A percentile compares a stretch with the other conserved stretches of the same genome.
Conservation (phyloP, 2,113 vertebrate species). For the Nyctibius bracteatus region DNA sequence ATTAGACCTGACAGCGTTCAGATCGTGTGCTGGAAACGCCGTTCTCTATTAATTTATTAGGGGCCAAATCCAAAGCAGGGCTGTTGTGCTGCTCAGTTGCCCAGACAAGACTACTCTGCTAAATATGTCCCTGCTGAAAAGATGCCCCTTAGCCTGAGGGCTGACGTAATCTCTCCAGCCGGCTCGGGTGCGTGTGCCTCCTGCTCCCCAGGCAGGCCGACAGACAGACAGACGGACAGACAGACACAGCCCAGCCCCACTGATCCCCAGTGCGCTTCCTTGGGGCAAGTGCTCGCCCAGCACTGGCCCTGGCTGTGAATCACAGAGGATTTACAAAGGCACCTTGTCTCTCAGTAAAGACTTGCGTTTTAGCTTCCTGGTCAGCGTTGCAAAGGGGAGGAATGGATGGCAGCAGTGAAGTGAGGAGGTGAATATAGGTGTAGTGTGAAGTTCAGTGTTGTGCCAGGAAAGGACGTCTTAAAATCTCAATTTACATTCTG, state of each 20-base stretch:
- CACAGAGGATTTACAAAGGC: neutral
- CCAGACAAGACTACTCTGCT: neutral
- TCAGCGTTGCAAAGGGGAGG: neutral
- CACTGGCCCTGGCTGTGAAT: neutral
- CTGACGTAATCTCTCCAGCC: neutral
- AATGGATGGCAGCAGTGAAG: neutral
- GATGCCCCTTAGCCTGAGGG: neutral
- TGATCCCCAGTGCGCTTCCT: neutral
- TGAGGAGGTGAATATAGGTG: neutral
- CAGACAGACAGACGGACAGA: neutral
- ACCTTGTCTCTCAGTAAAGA: neutral
- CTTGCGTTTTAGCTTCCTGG: slow-evolving; percentile 17
- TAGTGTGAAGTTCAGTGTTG: neutral
- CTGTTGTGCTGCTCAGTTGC: neutral
- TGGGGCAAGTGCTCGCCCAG: fast-evolving
- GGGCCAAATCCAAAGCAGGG: neutral
- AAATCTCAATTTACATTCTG: slow-evolving; percentile 22
- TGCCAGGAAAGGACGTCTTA: neutral
- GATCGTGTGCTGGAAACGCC: slow-evolving; percentile 6
- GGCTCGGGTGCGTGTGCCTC: neutral
- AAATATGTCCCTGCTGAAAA: neutral
- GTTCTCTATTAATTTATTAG: neutral
- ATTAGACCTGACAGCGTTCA: slow-evolving; percentile 35
- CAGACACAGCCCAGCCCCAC: neutral
- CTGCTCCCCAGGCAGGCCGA: neutral